Evolutionary conservation across 2,888 invertebrate genomes (phyloP), one percentile per base, ranked within the genome.

Genomic region (Hirtodrosophila histrioides): DNA sequence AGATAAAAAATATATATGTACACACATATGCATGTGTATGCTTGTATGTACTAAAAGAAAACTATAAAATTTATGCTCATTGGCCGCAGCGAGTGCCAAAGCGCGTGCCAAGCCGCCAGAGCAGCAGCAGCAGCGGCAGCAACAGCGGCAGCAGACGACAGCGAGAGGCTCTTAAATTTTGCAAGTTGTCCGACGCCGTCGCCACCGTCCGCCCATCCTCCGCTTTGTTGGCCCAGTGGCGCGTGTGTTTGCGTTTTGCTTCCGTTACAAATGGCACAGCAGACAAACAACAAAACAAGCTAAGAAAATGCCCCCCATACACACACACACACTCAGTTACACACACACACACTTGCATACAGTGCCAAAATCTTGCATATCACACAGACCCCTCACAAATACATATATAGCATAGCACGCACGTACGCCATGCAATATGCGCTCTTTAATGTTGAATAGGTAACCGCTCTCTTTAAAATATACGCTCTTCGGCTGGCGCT

Each of bases 181-280:
- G 60, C 68, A 56, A 76, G 58, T 37, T 71, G 50, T 62, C 40
- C 55, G 31, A 11, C 54, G 12, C 31, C 12, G 44, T 9, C 31
- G 27, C 4, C 31, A 9, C 36, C 27, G 35, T 29, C 11, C 58
- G 55, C 62, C 71, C 64, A 41, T 50, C 60, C 46, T 43, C 50
- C 12, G 37, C 40, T 44, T 8, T 36, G 54, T 36, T 53, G 54
- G 57, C 39, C 46, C 35, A 53, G 37, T 55, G 56, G 66, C 69
- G 73, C 74, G 78, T 73, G 78, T 73, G 78, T 60, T 81, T 80
- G 81, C 77, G 77, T 70, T 80, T 86, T 69, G 85, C 85, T 82
- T 86, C 87, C 87, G 82, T 85, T 87, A 87, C 85, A 86, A 80
- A 72, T 79, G 70, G 60, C 72, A 78, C 66, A 64, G 56, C 67